Percentiles rank a stretch among this genome's conserved stretches.
phyloP scores from a whole-genome alignment of 2,888 invertebrate genomes.

The Pasiphila rectangulata region DNA sequence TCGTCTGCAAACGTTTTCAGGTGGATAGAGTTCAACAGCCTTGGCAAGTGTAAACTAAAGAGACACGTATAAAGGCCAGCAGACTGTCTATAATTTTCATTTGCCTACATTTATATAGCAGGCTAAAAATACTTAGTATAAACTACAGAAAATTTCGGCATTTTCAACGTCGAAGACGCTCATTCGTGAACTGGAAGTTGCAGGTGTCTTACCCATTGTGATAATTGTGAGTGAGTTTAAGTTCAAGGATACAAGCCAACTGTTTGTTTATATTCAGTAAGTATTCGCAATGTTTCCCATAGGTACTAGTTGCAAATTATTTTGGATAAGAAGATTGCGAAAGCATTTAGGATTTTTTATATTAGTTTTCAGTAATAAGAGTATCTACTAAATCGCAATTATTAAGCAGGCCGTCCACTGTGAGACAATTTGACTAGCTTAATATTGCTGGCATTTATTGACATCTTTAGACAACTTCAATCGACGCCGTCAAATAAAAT shows the following conservation, averaged over 20 bases:
- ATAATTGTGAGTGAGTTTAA: conserved; percentile 50
- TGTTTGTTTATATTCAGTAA: conserved; percentile 56
- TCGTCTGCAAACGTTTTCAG: conserved; percentile 16
- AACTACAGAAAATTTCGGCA: conserved; percentile 64
- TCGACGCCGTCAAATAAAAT: too few species aligned
- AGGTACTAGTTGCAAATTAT: too few species aligned
- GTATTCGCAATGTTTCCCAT: conserved; percentile 17
- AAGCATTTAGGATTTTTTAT: too few species aligned
- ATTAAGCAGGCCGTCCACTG: too few species aligned
- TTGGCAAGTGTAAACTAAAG: conserved; percentile 23
- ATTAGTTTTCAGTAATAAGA: too few species aligned
- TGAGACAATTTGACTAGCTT: too few species aligned
- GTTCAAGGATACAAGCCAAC: conserved; percentile 59
- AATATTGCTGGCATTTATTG: too few species aligned
- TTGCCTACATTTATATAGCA: conserved; percentile 52
- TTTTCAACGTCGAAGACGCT: conserved; percentile 49
- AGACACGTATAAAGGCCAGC: conserved; percentile 17
- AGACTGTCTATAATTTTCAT: conserved; percentile 38
- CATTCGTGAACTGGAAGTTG: conserved; percentile 62
- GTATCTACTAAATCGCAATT: too few species aligned
- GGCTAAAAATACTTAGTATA: conserved; percentile 62
- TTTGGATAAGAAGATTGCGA: too few species aligned
- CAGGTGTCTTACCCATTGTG: conserved; percentile 43
- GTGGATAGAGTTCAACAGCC: conserved; percentile 39
- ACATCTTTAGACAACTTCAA: too few species aligned